Conservation (phyloP, 2,888 invertebrate genomes). For the Papilio gigon region DNA sequence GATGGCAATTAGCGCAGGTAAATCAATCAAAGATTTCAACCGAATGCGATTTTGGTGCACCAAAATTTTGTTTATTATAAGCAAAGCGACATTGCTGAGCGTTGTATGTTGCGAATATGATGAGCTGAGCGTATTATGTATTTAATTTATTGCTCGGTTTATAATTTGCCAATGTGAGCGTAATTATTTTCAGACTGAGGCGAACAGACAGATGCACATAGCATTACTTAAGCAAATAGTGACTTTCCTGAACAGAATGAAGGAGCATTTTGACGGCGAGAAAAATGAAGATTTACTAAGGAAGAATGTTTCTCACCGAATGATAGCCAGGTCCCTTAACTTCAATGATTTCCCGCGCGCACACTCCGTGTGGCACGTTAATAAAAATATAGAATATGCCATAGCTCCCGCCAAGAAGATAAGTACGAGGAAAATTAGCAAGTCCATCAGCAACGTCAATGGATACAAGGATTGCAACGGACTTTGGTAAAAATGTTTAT, state of each 20-base stretch:
- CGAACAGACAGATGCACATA: slow-evolving; percentile 88
- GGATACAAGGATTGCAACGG: slow-evolving; percentile 66
- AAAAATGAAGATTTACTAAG: slow-evolving; percentile 54
- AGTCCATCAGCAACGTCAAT: slow-evolving; percentile 75
- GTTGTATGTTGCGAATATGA: slow-evolving; percentile 46
- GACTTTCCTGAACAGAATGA: slow-evolving; percentile 85
- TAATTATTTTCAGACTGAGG: slow-evolving; percentile 83
- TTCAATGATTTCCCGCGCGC: slow-evolving; percentile 70
- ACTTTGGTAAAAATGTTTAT: slow-evolving; percentile 61
- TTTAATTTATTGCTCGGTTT: slow-evolving; percentile 19
- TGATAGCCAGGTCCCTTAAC: slow-evolving; percentile 56
- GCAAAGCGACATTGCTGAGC: slow-evolving; percentile 50
- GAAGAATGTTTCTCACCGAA: slow-evolving; percentile 52
- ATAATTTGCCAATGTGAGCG: slow-evolving; percentile 50
- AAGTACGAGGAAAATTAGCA: slow-evolving; percentile 71
- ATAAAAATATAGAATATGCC: slow-evolving; percentile 65
- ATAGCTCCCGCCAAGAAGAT: slow-evolving; percentile 64
- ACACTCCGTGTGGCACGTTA: slow-evolving; percentile 71
- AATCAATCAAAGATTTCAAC: slow-evolving; percentile 28
- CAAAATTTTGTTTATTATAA: slow-evolving; percentile 47
- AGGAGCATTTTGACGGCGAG: slow-evolving; percentile 83
- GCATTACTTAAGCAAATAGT: slow-evolving; percentile 87
- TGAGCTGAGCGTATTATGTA: background rate
- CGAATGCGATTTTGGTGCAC: slow-evolving; percentile 57
- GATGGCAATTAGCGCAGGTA: slow-evolving; percentile 89